These are phyloP conservation scores for Falco concolor DNA, from an alignment of 2,797 vertebrate species.

Conservation along the genomic window DNA sequence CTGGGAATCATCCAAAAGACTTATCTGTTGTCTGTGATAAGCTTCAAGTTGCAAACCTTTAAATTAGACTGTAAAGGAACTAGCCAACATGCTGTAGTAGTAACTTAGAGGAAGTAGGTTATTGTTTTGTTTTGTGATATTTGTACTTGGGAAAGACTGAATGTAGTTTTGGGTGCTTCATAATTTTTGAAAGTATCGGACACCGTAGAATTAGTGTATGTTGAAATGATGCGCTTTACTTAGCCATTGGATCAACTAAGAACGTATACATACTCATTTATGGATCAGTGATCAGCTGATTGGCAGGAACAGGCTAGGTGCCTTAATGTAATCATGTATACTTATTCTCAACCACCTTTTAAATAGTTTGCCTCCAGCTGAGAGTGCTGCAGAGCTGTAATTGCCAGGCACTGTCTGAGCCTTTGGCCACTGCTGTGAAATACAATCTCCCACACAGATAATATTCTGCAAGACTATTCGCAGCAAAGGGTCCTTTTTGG, in stretches of 20 bases:
- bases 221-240: not conserved
- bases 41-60: not conserved
- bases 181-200: not conserved
- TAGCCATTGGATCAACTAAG: not conserved
- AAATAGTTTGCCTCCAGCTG: not conserved
- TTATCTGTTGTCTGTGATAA: not conserved
- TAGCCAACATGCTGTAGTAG: not conserved
- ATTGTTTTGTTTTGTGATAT: not conserved
- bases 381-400: not conserved
- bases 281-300: not conserved
- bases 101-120: not conserved
- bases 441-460: not conserved
- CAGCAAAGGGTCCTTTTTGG: not conserved
- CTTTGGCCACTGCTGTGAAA: not conserved
- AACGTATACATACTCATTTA: not conserved
- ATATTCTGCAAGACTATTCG: not conserved
- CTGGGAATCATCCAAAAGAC: not conserved
- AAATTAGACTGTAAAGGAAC: not conserved
- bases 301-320: not conserved
- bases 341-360: not conserved
- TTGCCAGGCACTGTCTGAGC: not conserved
- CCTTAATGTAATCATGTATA: not conserved
- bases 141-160: not conserved
- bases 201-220: not conserved
- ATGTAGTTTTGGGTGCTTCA: not conserved